Evolutionary conservation across 2,888 invertebrate species (phyloP).

Genomic region (Lathronympha strigana): DNA sequence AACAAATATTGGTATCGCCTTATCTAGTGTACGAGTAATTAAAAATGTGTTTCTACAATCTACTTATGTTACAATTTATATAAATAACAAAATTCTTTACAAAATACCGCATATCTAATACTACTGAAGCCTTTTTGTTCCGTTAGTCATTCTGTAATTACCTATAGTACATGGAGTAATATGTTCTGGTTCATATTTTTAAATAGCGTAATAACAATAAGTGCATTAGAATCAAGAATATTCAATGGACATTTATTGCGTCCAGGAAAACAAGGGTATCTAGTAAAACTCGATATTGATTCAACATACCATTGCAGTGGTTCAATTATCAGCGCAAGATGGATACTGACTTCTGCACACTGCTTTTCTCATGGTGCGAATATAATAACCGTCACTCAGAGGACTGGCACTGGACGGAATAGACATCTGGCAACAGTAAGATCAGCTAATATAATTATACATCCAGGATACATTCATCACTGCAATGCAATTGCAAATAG

Average conservation of each 20-base stretch:
- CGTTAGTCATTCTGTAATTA: background rate
- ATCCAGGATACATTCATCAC: constrained; percentile 17
- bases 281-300: constrained; percentile 46
- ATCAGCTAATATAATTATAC: constrained; percentile 1
- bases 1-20: background rate
- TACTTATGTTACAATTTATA: background rate
- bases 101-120: background rate
- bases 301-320: constrained; percentile 47
- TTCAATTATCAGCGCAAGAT: constrained; percentile 48
- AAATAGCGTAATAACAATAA: constrained; percentile 5
- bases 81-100: background rate
- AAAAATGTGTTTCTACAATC: background rate
- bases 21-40: background rate
- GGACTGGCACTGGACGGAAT: background rate
- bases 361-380: constrained; percentile 43
- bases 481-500: constrained; percentile 6
- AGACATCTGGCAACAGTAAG: background rate
- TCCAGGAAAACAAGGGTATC: constrained; percentile 46
- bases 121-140: background rate
- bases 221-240: constrained; percentile 40
- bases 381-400: constrained; percentile 12
- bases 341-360: constrained; percentile 53
- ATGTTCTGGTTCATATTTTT: constrained; percentile 21
- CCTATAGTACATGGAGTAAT: background rate
- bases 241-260: constrained; percentile 45